These are phyloP conservation scores for Drosophila nigrodunni DNA, from an alignment of 1,140 invertebrate species.

Conservation along the genomic window DNA sequence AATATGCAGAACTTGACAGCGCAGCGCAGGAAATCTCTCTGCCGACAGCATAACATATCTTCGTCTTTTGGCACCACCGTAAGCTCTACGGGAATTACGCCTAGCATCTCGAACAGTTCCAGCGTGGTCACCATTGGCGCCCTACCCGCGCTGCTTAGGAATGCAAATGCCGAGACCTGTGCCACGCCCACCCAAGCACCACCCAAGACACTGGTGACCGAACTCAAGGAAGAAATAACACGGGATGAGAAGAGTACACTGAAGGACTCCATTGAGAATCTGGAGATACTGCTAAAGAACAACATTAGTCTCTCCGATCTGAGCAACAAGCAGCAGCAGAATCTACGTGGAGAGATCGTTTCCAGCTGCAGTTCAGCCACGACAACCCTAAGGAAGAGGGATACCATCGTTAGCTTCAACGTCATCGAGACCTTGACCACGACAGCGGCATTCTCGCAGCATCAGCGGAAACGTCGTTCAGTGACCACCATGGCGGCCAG, in stretches of 20 bases:
- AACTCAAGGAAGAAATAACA: conserved; percentile 71
- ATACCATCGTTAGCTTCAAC: conserved; percentile 71
- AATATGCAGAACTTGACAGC: conserved; percentile 82
- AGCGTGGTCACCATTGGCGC: conserved; percentile 78
- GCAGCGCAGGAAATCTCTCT: conserved; percentile 79
- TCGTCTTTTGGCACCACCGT: conserved; percentile 79
- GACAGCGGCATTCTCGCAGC: conserved; percentile 35
- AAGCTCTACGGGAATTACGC: conserved; percentile 75
- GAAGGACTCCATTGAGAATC: conserved; percentile 83
- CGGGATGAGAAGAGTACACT: conserved; percentile 65
- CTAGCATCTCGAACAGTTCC: conserved; percentile 79
- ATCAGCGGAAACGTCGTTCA: conserved; percentile 44
- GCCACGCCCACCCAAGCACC: conserved; percentile 61
- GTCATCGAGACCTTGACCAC: conserved; percentile 69
- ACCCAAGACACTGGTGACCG: conserved; percentile 61
- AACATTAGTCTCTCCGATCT: conserved; percentile 83
- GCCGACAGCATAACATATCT: conserved; percentile 81
- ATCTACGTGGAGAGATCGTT: conserved; percentile 56
- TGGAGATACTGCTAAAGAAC: conserved; percentile 83
- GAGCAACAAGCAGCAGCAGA: conserved; percentile 83
- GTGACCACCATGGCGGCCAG: conserved; percentile 41
- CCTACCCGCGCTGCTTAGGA: conserved; percentile 56
- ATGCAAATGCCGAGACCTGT: conserved; percentile 50
- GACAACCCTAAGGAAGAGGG: conserved; percentile 54
- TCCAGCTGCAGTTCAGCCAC: conserved; percentile 49